Evolutionary conservation across 2,888 invertebrate species (phyloP), one percentile per base, ranked within the genome.

Genomic region (Clusia tigrina): DNA sequence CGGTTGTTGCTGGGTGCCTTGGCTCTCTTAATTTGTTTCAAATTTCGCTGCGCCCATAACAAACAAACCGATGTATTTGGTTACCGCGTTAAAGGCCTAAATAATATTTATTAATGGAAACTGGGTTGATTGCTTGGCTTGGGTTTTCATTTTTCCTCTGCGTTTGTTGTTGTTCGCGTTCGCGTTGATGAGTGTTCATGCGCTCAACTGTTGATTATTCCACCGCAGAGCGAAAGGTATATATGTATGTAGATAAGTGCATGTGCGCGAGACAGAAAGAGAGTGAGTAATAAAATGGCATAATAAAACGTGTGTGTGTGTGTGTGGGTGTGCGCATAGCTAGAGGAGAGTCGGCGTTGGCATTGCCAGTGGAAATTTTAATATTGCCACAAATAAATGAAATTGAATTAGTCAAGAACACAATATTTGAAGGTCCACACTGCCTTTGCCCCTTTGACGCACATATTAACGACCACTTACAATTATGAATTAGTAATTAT

Each of bases 81-180:
- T n/a, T 15, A n/a, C n/a, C 9, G 42, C 42, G 9, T 42, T n/a
- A 6, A 15, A 42, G 9, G 42, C 42, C 42, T 42, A 42, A 42
- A 42, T 42, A 42, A 32, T 42, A 18, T 62, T 71, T 61, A 70
- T 69, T 70, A 68, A 72, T 73, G 67, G 60, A 70, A 72, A 67
- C 69, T 69, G 57, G 69, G 58, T 67, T 71, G 72, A 63, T 67
- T 66, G 32, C 46, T 59, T 42, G 42, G 42, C 12, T 42, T 42
- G 42, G 42, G 42, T 37, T 38, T 38, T 22, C 51, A 37, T 1
- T 24, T 24, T 54, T 20, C 6, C 23, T 62, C 46, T 17, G 37
- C 5, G 1, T 17, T 51, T 62, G 17, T 60, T 17, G 22, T 42
- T 60, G 56, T 63, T 59, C 52, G 54, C 38, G 42, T n/a, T 12